These are phyloP conservation scores for Leptura quadrifasciata DNA, from an alignment of 2,888 invertebrate species.

Conservation along the genomic window DNA sequence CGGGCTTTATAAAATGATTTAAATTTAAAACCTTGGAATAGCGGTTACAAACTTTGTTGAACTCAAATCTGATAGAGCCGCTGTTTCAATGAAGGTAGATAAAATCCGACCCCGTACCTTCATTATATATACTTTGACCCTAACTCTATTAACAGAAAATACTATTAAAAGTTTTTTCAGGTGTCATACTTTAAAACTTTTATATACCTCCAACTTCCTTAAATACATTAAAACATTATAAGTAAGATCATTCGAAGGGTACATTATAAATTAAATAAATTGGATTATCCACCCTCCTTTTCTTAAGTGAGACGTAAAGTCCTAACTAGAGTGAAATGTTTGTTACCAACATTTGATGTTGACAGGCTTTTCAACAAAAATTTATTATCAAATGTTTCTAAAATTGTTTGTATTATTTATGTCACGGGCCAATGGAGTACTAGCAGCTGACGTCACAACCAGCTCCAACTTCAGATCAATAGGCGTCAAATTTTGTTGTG, in stretches of 20 bases:
- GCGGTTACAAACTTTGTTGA: constrained; percentile 13
- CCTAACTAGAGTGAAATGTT: too few species aligned
- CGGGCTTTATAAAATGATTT: constrained; percentile 8
- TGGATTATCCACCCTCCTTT: too few species aligned
- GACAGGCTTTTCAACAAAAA: too few species aligned
- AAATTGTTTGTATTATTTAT: too few species aligned
- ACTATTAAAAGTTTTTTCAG: constrained; percentile 27
- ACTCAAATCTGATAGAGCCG: constrained; percentile 24
- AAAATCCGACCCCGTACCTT: constrained; percentile 43
- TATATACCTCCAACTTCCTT: background rate
- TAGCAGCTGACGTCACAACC: too few species aligned
- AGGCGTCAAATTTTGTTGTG: too few species aligned
- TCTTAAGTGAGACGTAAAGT: too few species aligned
- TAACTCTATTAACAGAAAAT: constrained; percentile 38
- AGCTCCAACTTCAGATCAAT: too few species aligned
- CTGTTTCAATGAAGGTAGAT: constrained; percentile 35
- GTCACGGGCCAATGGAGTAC: too few species aligned
- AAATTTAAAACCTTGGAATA: constrained; percentile 20
- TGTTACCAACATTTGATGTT: too few species aligned
- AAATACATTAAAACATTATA: constrained; percentile 19
- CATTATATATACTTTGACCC: constrained; percentile 49
- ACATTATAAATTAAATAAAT: background rate
- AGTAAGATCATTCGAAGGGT: background rate
- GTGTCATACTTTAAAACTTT: constrained; percentile 19
- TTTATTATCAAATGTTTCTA: too few species aligned